Base-by-base conservation (phyloP, 2,888 invertebrate genomes). In the Polyommatus icarus region DNA sequence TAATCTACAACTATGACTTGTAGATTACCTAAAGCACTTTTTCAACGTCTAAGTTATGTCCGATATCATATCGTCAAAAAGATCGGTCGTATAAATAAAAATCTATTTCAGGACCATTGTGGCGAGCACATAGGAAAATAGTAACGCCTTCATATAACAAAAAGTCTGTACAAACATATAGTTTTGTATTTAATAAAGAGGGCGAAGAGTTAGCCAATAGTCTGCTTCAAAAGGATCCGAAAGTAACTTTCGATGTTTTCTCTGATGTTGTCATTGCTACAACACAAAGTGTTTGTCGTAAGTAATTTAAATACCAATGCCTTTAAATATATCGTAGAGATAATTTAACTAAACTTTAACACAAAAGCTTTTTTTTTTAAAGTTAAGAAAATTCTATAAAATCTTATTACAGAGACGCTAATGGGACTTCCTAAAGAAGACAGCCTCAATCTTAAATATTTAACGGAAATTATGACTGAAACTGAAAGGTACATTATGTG, bases 361-460 rank as follows among this genome's bases (percentile, higher is more conserved):
- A 54, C 18, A 1, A 54, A 18, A 54, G 18, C 50, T 54, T 18
- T 54, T 50, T 3, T 1, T 46, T 46, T 2, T 10, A 46, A 12
- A 10, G 3, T 46, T 46, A 46, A 10, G 10, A 46, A 40, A 46
- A 46, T 46, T 2, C 10, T 3, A 10, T 24, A 61, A 20, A 4
- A 24, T 61, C 61, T 24, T 29, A 24, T 89, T 88, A 54, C 86
- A 92, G 92, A 91, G 85, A 92, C 92, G 0, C 82, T 92, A 0
- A 88, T 92, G 89, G 92, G 92, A 0, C 82, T 92, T 0, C 86
- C 91, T 0, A 89, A 90, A 82, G 84, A 89, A 57, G 91, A 92
- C 46, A 86, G 89, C 0, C 54, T 81, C 71, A 84, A 85, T 40
- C 57, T 92, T 1, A 80, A 82, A 67, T 81, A 84, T 5, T 79